Evolutionary conservation across 2,797 vertebrate species (phyloP).

Genomic region (Gallinago nigripennis): DNA sequence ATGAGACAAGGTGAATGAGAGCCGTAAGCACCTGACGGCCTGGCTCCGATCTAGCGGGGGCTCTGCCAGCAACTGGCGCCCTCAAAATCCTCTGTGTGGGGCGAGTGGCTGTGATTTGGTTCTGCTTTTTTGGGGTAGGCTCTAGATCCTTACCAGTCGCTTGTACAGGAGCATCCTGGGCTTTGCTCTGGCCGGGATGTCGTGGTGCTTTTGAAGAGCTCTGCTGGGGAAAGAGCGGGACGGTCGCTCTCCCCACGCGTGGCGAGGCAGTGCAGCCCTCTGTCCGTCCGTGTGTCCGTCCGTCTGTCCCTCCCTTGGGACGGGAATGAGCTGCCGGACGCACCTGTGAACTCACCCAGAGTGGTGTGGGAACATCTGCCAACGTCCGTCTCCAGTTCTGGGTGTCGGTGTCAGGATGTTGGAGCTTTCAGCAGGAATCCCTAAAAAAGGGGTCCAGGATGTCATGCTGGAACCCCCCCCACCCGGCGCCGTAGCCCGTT

Average conservation of each 20-base stretch:
- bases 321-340: rapidly evolving
- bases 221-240: rapidly evolving
- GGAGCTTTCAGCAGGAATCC: background rate
- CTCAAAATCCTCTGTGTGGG: background rate
- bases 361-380: rapidly evolving
- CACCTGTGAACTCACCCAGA: rapidly evolving
- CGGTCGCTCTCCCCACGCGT: rapidly evolving
- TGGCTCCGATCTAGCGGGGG: background rate
- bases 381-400: background rate
- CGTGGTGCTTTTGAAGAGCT: background rate
- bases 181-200: background rate
- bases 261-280: rapidly evolving
- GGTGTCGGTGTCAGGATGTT: rapidly evolving
- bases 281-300: no score
- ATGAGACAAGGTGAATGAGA: background rate
- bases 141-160: background rate
- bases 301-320: rapidly evolving
- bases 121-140: background rate
- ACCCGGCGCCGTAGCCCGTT: background rate
- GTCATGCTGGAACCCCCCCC: background rate
- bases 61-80: background rate
- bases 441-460: background rate
- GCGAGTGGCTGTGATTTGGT: background rate
- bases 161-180: background rate
- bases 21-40: background rate